Evolutionary conservation across 2,888 invertebrate genomes (phyloP).

Genomic region (Lasioglossum marginatum): DNA sequence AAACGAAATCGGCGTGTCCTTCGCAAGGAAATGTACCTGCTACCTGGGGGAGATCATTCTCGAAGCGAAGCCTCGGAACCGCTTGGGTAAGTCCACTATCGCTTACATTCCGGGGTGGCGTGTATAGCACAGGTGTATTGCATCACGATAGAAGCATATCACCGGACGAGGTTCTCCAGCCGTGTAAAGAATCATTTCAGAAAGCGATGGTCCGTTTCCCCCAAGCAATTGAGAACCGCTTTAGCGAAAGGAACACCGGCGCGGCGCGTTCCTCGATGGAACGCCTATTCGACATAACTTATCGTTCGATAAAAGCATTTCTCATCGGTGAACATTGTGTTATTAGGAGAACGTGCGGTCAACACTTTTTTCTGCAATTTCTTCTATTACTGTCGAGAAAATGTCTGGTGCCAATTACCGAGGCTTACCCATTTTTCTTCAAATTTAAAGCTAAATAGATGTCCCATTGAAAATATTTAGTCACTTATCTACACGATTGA

Average conservation of each 20-base stretch:
- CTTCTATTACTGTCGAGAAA: background rate
- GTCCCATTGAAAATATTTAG: background rate
- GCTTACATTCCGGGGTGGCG: constrained; percentile 55
- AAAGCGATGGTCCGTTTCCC: constrained; percentile 9
- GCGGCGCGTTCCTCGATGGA: constrained; percentile 52
- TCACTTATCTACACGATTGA: background rate
- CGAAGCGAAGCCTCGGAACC: constrained; percentile 64
- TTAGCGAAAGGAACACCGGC: constrained; percentile 75
- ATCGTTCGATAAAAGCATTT: constrained; percentile 53
- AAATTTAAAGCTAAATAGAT: background rate
- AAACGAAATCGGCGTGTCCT: constrained; percentile 79
- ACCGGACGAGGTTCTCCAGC: constrained; percentile 53
- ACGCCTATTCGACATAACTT: constrained; percentile 50
- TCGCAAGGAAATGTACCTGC: constrained; percentile 70
- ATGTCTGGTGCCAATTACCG: background rate
- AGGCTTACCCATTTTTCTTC: background rate
- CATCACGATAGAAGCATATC: constrained; percentile 65
- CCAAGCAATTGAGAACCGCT: constrained; percentile 56
- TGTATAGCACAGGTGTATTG: constrained; percentile 64
- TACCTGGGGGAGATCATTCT: constrained; percentile 80
- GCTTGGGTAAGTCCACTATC: constrained; percentile 59
- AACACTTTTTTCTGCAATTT: background rate
- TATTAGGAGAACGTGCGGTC: constrained; percentile 18
- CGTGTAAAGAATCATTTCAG: constrained; percentile 44
- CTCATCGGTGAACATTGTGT: constrained; percentile 14